Conservation (phyloP, 2,113 vertebrate species). For the Lichenostomus cassidix region DNA sequence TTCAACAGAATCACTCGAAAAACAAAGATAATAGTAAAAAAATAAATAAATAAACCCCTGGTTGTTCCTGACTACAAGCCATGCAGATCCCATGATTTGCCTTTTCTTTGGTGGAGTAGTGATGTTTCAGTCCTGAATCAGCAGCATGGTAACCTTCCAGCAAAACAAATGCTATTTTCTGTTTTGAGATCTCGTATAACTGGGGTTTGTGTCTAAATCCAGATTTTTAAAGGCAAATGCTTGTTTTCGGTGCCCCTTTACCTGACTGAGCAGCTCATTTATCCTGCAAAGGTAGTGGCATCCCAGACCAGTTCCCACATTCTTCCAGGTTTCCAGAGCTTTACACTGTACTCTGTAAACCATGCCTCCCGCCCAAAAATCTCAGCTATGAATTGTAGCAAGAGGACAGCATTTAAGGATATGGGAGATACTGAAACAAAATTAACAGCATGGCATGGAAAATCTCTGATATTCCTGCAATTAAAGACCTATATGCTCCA, state of each 20-base stretch:
- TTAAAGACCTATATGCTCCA: background rate
- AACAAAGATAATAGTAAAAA: background rate
- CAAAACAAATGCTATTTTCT: background rate
- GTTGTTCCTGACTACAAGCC: background rate
- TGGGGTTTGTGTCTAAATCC: background rate
- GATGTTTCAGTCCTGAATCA: background rate
- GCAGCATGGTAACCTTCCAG: background rate
- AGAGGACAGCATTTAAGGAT: background rate
- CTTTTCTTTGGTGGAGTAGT: background rate
- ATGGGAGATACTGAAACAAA: background rate
- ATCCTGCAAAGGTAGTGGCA: background rate
- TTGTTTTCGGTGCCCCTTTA: background rate
- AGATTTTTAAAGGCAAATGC: background rate
- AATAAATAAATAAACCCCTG: background rate
- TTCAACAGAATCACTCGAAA: background rate
- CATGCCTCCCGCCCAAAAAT: background rate
- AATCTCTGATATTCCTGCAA: background rate
- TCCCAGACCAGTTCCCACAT: background rate
- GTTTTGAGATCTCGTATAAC: background rate
- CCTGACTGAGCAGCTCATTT: background rate
- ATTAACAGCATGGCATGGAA: rapidly evolving
- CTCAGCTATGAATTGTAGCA: background rate
- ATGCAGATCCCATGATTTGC: background rate
- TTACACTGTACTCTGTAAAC: background rate
- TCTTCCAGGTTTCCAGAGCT: background rate